Evolutionary conservation across 2,797 vertebrate species (phyloP).

Genomic region (Pantherophis vulpinus): DNA sequence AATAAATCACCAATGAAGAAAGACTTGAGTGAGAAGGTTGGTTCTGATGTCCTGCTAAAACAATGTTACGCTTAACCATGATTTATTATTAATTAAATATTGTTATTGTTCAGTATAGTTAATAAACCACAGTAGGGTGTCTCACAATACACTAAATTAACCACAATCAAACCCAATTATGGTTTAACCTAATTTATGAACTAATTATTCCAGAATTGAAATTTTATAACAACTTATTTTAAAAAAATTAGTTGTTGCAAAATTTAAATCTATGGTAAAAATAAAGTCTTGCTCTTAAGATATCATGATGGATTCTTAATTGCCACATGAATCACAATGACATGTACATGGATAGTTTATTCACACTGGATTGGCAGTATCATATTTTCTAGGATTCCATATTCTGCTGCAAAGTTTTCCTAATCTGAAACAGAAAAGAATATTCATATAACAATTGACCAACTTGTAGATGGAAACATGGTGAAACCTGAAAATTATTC

Average conservation of each 20-base stretch:
- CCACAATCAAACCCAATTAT: background rate
- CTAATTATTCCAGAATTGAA: background rate
- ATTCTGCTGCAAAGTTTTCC: background rate
- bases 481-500: background rate
- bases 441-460: background rate
- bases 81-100: background rate
- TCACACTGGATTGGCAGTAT: slow-evolving; percentile 24
- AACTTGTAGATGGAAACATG: background rate
- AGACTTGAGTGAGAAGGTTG: background rate
- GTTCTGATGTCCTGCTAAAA: background rate
- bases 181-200: background rate
- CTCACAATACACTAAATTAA: background rate
- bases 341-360: slow-evolving; percentile 71
- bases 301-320: slow-evolving; percentile 89
- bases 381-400: background rate
- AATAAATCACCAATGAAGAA: background rate
- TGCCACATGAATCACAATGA: slow-evolving; percentile 87
- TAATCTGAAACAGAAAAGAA: background rate
- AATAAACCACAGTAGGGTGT: background rate
- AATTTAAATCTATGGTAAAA: background rate
- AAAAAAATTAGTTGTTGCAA: background rate
- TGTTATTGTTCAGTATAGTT: background rate
- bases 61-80: background rate
- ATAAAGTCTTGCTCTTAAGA: slow-evolving; percentile 64
- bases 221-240: background rate